Evolutionary conservation across 2,888 invertebrate genomes (phyloP).

Genomic region (Eurois occulta): DNA sequence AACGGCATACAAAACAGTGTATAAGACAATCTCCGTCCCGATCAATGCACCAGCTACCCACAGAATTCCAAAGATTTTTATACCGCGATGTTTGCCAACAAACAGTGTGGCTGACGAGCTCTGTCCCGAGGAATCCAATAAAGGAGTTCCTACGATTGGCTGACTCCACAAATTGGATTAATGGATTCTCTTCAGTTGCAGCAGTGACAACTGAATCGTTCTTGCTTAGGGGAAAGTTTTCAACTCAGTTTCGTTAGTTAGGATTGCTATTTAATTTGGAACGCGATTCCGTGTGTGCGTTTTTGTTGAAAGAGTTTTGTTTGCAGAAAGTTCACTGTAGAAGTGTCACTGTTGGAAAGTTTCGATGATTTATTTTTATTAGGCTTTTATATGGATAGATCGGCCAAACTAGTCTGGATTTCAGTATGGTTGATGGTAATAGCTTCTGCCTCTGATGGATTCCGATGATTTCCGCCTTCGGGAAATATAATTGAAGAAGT

Average conservation of each 20-base stretch:
- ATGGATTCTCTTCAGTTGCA: slow-evolving; percentile 74
- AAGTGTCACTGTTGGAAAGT: slow-evolving; percentile 15
- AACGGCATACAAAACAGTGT: slow-evolving; percentile 15
- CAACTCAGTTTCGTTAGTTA: slow-evolving; percentile 59
- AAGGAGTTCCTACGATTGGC: slow-evolving; percentile 69
- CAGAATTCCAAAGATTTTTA: slow-evolving; percentile 50
- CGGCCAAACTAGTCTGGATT: slow-evolving; percentile 1
- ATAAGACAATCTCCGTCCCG: neutral
- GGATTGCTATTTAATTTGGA: slow-evolving; percentile 64
- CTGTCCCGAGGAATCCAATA: slow-evolving; percentile 71
- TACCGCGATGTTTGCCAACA: slow-evolving; percentile 56
- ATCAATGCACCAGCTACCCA: slow-evolving; percentile 34
- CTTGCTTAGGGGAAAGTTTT: slow-evolving; percentile 63
- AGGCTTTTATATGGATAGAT: neutral
- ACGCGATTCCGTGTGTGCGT: slow-evolving; percentile 48
- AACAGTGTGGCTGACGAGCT: slow-evolving; percentile 63
- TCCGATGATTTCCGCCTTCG: too few relatives aligned
- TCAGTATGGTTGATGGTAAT: neutral
- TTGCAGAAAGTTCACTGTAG: slow-evolving; percentile 30
- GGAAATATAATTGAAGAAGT: neutral
- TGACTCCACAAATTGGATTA: slow-evolving; percentile 79
- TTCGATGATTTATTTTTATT: slow-evolving; percentile 27
- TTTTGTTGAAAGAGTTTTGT: slow-evolving; percentile 47
- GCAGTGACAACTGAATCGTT: slow-evolving; percentile 66
- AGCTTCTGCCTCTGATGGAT: neutral